Percentiles rank a stretch among this genome's conserved stretches.
phyloP scores from a whole-genome alignment of 92 coral and sea anemone species.

The Actinernus sp. region DNA sequence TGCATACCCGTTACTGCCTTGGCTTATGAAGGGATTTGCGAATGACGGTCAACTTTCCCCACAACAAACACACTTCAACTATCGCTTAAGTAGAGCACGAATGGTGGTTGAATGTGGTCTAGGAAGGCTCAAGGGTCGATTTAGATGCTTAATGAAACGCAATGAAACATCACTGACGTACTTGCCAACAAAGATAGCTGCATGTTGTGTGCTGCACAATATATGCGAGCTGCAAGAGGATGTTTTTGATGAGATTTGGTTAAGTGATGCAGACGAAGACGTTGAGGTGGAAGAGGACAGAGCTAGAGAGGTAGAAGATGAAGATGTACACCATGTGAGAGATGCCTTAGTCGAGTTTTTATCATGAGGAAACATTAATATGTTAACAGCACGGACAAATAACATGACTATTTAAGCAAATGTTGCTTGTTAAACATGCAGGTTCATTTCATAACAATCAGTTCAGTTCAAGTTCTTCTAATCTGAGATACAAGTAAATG shows the following conservation, averaged over 20 bases:
- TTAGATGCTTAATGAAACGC: conserved; percentile 27
- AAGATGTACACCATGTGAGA: no score
- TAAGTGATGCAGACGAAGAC: conserved; percentile 6
- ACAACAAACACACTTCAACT: conserved; percentile 18
- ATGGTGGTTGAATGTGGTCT: conserved; percentile 29
- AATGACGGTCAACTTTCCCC: conserved; percentile 25
- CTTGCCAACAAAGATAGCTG: conserved; percentile 31
- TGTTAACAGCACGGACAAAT: no score
- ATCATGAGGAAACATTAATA: no score
- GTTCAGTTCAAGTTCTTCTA: no score
- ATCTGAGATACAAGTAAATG: no score
- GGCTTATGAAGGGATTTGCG: conserved; percentile 40
- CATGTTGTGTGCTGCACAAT: conserved; percentile 50
- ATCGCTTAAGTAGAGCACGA: conserved; percentile 42
- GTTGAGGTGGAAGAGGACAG: no score
- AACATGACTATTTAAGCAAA: no score
- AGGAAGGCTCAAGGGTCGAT: conserved; percentile 37
- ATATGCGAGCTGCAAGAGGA: conserved; percentile 28
- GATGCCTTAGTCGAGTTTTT: no score
- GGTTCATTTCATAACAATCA: no score
- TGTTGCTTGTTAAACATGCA: no score
- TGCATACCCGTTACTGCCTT: conserved; percentile 37
- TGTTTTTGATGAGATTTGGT: conserved; percentile 6
- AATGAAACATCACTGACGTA: conserved; percentile 19
- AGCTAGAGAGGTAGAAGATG: no score